These are phyloP conservation scores for Epirrita christyi DNA, from an alignment of 2,888 invertebrate species.

Conservation along the genomic window DNA sequence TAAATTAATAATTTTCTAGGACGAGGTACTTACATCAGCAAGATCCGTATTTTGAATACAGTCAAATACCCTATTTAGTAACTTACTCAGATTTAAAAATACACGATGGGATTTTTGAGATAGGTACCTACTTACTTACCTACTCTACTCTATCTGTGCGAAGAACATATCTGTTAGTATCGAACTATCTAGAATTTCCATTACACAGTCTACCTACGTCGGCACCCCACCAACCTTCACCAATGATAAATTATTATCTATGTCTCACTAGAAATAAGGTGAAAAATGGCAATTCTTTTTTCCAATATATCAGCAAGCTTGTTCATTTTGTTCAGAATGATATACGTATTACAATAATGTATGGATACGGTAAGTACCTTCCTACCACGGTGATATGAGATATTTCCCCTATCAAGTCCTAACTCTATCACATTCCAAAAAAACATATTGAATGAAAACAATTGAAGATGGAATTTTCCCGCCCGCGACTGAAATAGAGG, in stretches of 20 bases:
- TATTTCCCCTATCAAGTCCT: conserved; percentile 46
- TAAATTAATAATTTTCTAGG: too few relatives aligned
- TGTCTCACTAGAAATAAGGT: conserved; percentile 2
- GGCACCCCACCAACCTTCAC: too few relatives aligned
- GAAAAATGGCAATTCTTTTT: conserved; percentile 10
- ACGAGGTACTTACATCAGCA: too few relatives aligned
- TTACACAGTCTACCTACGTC: too few relatives aligned
- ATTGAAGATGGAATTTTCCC: conserved; percentile 55
- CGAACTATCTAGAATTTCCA: too few relatives aligned
- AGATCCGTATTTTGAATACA: too few relatives aligned
- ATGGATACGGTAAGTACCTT: conserved; percentile 26
- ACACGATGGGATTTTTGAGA: too few relatives aligned
- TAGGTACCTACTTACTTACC: too few relatives aligned
- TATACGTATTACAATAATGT: conserved; percentile 12
- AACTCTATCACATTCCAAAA: conserved; percentile 55
- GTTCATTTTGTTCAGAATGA: conserved; percentile 1
- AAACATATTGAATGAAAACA: conserved; percentile 62
- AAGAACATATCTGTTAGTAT: too few relatives aligned
- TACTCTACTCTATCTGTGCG: too few relatives aligned
- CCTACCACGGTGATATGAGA: conserved; percentile 40
- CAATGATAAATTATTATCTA: conserved; percentile 3
- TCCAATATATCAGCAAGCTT: conserved; percentile 20
- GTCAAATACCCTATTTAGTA: too few relatives aligned
- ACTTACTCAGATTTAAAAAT: too few relatives aligned
- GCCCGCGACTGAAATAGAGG: conserved; percentile 35